A percentile compares a stretch with the other conserved stretches of the same genome.
phyloP scores from a whole-genome alignment of 2,888 invertebrate genomes.

The Nineta flava region DNA sequence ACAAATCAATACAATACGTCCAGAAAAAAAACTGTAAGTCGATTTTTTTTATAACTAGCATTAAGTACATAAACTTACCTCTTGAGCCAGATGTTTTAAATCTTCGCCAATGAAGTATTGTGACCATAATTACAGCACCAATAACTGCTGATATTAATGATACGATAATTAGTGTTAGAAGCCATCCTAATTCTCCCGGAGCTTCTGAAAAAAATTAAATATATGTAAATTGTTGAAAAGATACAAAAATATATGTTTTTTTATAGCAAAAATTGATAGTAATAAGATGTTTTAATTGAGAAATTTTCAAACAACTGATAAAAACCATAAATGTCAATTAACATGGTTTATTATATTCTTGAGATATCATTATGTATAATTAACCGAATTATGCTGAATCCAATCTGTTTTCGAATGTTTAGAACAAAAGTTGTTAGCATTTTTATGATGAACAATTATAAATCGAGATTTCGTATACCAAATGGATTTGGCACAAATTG shows the following conservation, averaged over 20 bases:
- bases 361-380: neutral
- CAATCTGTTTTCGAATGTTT: too few species aligned
- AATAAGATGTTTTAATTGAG: too few species aligned
- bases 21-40: too few species aligned
- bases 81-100: constrained; percentile 20
- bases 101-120: constrained; percentile 48
- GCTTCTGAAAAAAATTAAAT: constrained; percentile 32
- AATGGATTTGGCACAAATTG: too few species aligned
- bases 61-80: constrained; percentile 17
- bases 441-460: too few species aligned
- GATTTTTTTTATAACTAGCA: too few species aligned
- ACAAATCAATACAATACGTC: too few species aligned
- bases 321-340: neutral
- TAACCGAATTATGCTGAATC: too few species aligned
- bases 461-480: too few species aligned
- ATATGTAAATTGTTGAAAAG: neutral
- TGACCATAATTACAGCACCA: constrained; percentile 56
- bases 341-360: too few species aligned
- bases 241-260: neutral
- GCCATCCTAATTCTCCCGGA: constrained; percentile 50
- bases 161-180: constrained; percentile 50
- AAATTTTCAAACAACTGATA: neutral
- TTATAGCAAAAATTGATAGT: too few species aligned
- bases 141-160: constrained; percentile 52
- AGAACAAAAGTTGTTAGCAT: too few species aligned